Evolutionary conservation across 2,113 vertebrate species (phyloP).

Genomic region (Centropristis striata): DNA sequence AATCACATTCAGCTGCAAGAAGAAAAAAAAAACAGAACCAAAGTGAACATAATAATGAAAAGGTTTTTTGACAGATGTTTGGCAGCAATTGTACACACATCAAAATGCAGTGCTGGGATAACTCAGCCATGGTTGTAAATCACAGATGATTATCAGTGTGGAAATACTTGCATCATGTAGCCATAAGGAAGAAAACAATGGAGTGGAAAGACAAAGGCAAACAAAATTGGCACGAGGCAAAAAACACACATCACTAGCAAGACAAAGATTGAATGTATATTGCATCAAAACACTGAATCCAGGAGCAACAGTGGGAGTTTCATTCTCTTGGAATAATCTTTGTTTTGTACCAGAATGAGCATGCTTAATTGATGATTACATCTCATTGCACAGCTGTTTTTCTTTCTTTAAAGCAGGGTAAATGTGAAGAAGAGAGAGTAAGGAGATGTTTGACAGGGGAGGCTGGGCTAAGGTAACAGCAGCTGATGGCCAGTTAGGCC

Average conservation of each 20-base stretch:
- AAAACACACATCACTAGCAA: neutral
- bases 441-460: neutral
- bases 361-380: slow-evolving; percentile 49
- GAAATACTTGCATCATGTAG: slow-evolving; percentile 59
- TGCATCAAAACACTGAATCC: slow-evolving; percentile 30
- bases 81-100: slow-evolving; percentile 7
- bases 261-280: slow-evolving; percentile 31
- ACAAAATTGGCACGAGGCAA: neutral
- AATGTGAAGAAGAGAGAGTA: slow-evolving; percentile 6
- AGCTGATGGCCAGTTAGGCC: slow-evolving; percentile 68
- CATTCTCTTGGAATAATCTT: slow-evolving; percentile 17
- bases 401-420: slow-evolving; percentile 18
- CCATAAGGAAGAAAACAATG: slow-evolving; percentile 24
- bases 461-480: slow-evolving; percentile 36
- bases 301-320: neutral
- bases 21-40: neutral
- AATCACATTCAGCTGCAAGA: neutral
- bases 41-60: slow-evolving; percentile 7
- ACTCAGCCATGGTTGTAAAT: slow-evolving; percentile 3
- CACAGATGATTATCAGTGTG: slow-evolving; percentile 45
- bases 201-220: slow-evolving; percentile 22
- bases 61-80: slow-evolving; percentile 32
- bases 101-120: slow-evolving; percentile 22
- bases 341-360: slow-evolving; percentile 41
- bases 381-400: slow-evolving; percentile 15